A percentile compares a stretch with the other conserved stretches of the same genome.
phyloP scores from a whole-genome alignment of 2,888 invertebrate species.

The Lithophane leautieri region DNA sequence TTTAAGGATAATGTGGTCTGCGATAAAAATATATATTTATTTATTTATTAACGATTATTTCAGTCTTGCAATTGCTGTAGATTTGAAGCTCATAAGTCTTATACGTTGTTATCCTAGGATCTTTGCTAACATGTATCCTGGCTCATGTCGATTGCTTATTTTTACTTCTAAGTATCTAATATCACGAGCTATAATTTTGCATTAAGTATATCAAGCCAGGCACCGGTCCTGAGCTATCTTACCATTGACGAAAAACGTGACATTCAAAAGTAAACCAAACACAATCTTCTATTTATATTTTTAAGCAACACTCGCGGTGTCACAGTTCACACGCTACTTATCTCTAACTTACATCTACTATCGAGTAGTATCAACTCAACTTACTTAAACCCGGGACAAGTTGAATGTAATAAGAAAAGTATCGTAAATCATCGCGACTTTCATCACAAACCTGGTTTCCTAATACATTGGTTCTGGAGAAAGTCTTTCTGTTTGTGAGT shows the following conservation, averaged over 20 bases:
- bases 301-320: slow-evolving; percentile 11
- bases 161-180: too few relatives aligned
- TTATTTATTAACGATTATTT: neutral
- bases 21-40: too few relatives aligned
- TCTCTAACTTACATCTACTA: slow-evolving; percentile 42
- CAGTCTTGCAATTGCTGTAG: neutral
- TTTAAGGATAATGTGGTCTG: too few relatives aligned
- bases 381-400: slow-evolving; percentile 25
- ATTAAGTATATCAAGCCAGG: too few relatives aligned
- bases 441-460: slow-evolving; percentile 63
- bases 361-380: slow-evolving; percentile 30
- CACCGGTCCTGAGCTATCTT: neutral
- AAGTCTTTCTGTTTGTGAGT: slow-evolving; percentile 58
- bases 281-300: slow-evolving; percentile 33
- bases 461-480: slow-evolving; percentile 57
- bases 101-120: neutral
- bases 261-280: slow-evolving; percentile 14
- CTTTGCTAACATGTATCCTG: neutral
- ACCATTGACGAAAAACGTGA: slow-evolving; percentile 30
- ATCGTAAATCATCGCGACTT: slow-evolving; percentile 62
- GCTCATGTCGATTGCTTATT: too few relatives aligned
- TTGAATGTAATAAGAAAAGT: slow-evolving; percentile 40
- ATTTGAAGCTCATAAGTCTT: neutral
- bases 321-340: slow-evolving; percentile 58
- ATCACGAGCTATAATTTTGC: too few relatives aligned